Base-by-base conservation (phyloP, 2,888 invertebrate species). In the Drosophila gaucha region DNA sequence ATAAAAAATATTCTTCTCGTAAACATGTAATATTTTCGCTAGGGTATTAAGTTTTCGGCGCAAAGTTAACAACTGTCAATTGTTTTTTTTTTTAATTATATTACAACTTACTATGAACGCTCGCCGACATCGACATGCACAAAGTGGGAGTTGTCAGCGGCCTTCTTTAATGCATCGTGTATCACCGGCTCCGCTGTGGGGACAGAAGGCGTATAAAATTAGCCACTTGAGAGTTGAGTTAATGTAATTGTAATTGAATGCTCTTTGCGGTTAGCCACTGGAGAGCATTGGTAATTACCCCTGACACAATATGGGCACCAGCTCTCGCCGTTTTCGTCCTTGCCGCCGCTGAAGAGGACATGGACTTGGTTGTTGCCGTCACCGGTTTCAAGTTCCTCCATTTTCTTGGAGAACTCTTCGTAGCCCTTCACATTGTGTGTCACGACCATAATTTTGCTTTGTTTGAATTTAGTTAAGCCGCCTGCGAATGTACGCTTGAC, bases 291-390 rank as follows among this genome's bases (percentile, higher is more conserved):
- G 14, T 22, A 28, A 31, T 62, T 93, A 97, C 97, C 96, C 92
- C 93, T 93, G 12, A 95, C 95, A 91, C 98, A 98, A 90, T 98
- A 98, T 0, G 95, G 94, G 88, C 98, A 98, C 98, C 98, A 98
- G 90, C 97, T 97, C 56, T 93, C 91, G 0, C 97, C 97, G 76
- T 93, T 90, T 59, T 92, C 92, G 28, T 90, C 88, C 74, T 92
- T 92, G 26, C 91, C 91, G 8, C 92, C 92, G 41, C 91, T 91
- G 64, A 92, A 92, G 0, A 92, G 79, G 0, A 92, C 89, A 80
- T 92, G 91, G 30, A 92, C 91, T 3, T 87, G 74, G 64, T 90
- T 86, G 16, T 89, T 89, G 12, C 78, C 68, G 6, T 70, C 74
- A 6, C 60, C 55, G 5, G 56, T 74, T 74, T 92, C 92, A 1